phyloP scores from a whole-genome alignment of 2,888 invertebrate species.

The Nudaria mundana region DNA sequence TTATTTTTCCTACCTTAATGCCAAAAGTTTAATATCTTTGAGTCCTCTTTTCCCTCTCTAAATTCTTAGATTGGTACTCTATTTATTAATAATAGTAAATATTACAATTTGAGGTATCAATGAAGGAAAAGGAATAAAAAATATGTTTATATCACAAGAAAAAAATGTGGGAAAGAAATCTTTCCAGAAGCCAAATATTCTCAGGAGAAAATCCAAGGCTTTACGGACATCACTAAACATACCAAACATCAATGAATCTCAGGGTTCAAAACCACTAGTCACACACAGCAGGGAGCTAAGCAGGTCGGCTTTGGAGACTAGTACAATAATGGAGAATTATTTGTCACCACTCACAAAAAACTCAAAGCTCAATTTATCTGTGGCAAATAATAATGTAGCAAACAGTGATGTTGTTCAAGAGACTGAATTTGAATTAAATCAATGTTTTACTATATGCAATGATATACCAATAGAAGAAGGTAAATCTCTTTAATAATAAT shows the following conservation, averaged over 20 bases:
- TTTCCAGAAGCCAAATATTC: conserved; percentile 70
- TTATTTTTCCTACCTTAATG: too few relatives aligned
- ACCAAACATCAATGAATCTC: conserved; percentile 34
- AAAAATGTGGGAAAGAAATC: conserved; percentile 51
- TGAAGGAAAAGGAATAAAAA: conserved; percentile 27
- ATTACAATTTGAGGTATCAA: conserved; percentile 19
- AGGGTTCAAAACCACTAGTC: conserved; percentile 19
- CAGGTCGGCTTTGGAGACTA: conserved; percentile 8
- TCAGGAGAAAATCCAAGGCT: conserved; percentile 54
- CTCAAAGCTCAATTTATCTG: conserved; percentile 14
- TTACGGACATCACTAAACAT: conserved; percentile 24
- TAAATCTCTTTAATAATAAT: neutral
- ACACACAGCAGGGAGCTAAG: conserved; percentile 6
- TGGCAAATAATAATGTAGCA: conserved; percentile 15
- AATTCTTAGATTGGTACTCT: too few relatives aligned
- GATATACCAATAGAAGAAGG: conserved; percentile 3
- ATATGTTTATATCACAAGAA: conserved; percentile 63
- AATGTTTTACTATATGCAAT: conserved; percentile 6
- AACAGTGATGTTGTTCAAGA: conserved; percentile 14
- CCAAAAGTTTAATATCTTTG: too few relatives aligned
- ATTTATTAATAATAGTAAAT: neutral
- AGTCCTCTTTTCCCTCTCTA: too few relatives aligned
- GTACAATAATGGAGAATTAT: conserved; percentile 6
- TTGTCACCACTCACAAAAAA: conserved; percentile 6
- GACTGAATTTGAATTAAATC: conserved; percentile 24